Conservation (phyloP, 2,797 vertebrate genomes). For the Antennarius maculatus region DNA sequence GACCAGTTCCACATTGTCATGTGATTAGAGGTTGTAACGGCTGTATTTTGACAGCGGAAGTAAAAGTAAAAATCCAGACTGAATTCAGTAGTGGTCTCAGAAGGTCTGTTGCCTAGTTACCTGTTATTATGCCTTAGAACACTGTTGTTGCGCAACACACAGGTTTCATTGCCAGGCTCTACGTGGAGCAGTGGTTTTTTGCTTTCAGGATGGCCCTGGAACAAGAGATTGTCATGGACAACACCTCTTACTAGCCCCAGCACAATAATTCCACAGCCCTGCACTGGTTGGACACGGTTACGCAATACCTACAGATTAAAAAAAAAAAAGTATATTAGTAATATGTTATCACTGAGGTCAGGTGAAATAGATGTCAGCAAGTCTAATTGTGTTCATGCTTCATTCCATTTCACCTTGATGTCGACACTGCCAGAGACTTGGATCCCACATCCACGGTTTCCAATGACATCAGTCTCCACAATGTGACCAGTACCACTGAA, state of each 20-base stretch:
- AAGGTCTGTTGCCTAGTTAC: constrained; percentile 71
- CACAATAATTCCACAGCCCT: constrained; percentile 85
- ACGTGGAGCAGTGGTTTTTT: constrained; percentile 85
- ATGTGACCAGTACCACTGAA: constrained; percentile 87
- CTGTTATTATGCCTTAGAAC: constrained; percentile 83
- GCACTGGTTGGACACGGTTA: constrained; percentile 89
- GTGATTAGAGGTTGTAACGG: no score
- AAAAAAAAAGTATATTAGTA: background rate
- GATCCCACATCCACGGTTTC: constrained; percentile 86
- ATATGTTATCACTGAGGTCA: background rate
- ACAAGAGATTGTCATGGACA: constrained; percentile 90
- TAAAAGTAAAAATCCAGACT: background rate
- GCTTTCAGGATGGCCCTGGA: constrained; percentile 84
- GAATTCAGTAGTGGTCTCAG: constrained; percentile 4
- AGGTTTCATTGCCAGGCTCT: constrained; percentile 81
- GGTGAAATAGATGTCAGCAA: background rate
- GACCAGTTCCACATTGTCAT: no score
- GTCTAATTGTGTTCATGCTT: background rate
- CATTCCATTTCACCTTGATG: constrained; percentile 82
- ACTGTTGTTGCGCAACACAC: constrained; percentile 86
- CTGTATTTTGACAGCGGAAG: background rate
- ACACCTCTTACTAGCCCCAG: constrained; percentile 85
- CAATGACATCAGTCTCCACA: constrained; percentile 89
- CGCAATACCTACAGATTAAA: constrained; percentile 82
- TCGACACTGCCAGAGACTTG: constrained; percentile 84